Percentiles rank a stretch among this genome's conserved stretches.
Evolutionary conservation across 2,888 invertebrate species (phyloP).

Genomic region (Heliothis peltigera): DNA sequence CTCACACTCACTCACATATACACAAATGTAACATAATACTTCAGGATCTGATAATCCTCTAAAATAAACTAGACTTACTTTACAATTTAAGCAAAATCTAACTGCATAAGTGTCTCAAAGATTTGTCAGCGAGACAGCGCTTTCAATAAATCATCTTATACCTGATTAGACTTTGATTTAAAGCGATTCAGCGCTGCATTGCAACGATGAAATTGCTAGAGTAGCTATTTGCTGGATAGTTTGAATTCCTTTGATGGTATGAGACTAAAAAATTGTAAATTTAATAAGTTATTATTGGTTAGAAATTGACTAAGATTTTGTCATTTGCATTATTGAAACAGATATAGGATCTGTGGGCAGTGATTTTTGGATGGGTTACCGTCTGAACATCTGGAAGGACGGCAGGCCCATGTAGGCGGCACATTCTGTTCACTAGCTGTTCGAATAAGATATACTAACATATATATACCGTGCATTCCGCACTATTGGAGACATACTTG

Average conservation of each 20-base stretch:
- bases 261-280: constrained; percentile 23
- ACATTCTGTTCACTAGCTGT: too few species aligned
- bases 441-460: too few species aligned
- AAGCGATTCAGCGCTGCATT: constrained; percentile 52
- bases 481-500: too few species aligned
- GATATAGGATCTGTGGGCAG: too few species aligned
- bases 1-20: too few species aligned
- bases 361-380: too few species aligned
- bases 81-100: constrained; percentile 11
- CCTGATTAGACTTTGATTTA: constrained; percentile 61
- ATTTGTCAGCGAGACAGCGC: constrained; percentile 47
- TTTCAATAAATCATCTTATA: constrained; percentile 53
- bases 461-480: too few species aligned
- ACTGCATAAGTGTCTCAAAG: constrained; percentile 18
- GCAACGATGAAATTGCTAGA: constrained; percentile 29
- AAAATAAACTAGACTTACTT: neutral
- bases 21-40: too few species aligned
- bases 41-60: too few species aligned
- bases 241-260: constrained; percentile 33
- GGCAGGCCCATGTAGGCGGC: too few species aligned
- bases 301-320: neutral
- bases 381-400: too few species aligned
- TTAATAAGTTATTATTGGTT: constrained; percentile 8
- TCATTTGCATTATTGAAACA: too few species aligned
- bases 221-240: constrained; percentile 40